Evolutionary conservation across 2,797 vertebrate genomes (phyloP).

Genomic region (Takifugu rubripes): DNA sequence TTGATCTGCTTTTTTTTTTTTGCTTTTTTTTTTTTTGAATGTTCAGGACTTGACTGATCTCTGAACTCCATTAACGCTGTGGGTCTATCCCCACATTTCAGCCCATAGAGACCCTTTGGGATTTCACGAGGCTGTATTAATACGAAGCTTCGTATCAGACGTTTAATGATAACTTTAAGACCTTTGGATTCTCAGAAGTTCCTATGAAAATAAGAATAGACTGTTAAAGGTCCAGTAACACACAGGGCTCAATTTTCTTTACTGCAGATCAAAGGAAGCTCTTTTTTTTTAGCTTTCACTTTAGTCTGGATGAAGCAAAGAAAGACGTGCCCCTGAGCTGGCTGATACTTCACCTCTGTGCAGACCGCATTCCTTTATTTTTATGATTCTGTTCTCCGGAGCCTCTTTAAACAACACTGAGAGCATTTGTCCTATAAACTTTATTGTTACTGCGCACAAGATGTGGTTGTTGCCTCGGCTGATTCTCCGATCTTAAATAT

Average conservation of each 20-base stretch:
- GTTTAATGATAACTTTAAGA: conserved; percentile 17
- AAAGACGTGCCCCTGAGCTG: conserved; percentile 31
- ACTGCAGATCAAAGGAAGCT: conserved; percentile 1
- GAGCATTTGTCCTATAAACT: conserved; percentile 15
- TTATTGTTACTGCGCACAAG: neutral
- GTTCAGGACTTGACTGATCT: conserved; percentile 29
- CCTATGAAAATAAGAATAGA: conserved; percentile 12
- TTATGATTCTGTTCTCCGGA: conserved; percentile 12
- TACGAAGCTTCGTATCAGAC: conserved; percentile 20
- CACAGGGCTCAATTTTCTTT: conserved; percentile 10
- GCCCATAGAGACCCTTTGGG: conserved; percentile 23
- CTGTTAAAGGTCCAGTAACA: conserved; percentile 27
- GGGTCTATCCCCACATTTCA: conserved; percentile 27
- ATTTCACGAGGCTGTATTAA: conserved; percentile 24
- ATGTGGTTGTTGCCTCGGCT: neutral
- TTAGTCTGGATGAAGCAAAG: conserved; percentile 28
- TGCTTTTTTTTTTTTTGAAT: conserved; percentile 42
- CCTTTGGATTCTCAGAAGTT: conserved; percentile 21
- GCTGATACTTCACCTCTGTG: conserved; percentile 42
- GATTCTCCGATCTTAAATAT: conserved; percentile 20
- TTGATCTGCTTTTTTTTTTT: conserved; percentile 55
- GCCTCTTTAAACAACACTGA: conserved; percentile 42
- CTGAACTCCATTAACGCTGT: conserved; percentile 34
- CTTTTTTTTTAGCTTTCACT: conserved; percentile 11
- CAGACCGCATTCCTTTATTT: conserved; percentile 23